phyloP scores from a whole-genome alignment of 2,888 invertebrate species.

The Lathronympha strigana region DNA sequence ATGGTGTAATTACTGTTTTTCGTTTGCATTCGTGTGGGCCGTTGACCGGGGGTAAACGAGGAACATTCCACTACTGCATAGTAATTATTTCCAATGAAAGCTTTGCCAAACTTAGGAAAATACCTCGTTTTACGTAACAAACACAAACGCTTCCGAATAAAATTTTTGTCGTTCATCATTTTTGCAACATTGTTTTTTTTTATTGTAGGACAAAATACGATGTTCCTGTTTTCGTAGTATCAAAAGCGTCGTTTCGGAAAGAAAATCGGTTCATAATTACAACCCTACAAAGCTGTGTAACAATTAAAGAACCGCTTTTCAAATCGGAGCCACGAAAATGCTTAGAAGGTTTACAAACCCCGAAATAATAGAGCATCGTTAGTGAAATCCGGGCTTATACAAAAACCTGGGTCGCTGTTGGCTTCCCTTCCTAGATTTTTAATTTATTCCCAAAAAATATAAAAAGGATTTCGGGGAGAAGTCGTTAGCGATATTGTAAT shows the following conservation, averaged over 20 bases:
- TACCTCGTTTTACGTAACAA: background rate
- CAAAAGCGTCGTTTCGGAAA: background rate
- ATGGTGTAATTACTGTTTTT: conserved; percentile 34
- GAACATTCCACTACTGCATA: conserved; percentile 20
- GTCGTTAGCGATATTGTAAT: conserved; percentile 85
- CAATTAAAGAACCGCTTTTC: conserved; percentile 22
- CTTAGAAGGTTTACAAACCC: conserved; percentile 46
- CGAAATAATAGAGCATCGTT: conserved; percentile 43
- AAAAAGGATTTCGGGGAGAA: conserved; percentile 81
- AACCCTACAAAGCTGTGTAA: conserved; percentile 18
- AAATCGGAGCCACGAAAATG: conserved; percentile 48
- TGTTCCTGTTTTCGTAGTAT: background rate
- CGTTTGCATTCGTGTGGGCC: conserved; percentile 31
- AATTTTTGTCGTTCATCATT: background rate
- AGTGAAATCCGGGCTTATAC: conserved; percentile 60
- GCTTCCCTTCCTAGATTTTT: conserved; percentile 70
- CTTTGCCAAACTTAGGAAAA: conserved; percentile 11
- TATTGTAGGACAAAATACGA: background rate
- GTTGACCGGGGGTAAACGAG: conserved; percentile 24
- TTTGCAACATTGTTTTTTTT: background rate
- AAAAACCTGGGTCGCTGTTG: conserved; percentile 74
- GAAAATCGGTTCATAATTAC: conserved; percentile 6
- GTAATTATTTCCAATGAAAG: conserved; percentile 27
- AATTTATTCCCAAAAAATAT: conserved; percentile 82
- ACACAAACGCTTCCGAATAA: background rate